Percentiles rank a stretch among this genome's conserved stretches.
phyloP scores from a whole-genome alignment of 2,888 invertebrate species.

The Muscina levida region DNA sequence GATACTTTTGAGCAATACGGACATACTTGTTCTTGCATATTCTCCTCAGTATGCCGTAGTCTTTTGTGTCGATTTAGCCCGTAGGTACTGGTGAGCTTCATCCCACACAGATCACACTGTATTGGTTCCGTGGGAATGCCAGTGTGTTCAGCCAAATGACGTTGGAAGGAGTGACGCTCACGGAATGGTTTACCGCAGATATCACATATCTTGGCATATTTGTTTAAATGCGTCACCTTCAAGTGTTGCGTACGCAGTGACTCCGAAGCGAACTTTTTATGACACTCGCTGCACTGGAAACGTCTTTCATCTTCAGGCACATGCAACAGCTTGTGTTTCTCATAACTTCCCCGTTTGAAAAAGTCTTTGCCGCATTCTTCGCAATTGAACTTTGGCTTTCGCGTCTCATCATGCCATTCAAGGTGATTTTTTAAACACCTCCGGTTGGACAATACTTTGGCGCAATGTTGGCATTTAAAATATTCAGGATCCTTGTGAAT shows the following conservation, averaged over 20 bases:
- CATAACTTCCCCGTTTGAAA: conserved; percentile 70
- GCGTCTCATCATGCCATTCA: conserved; percentile 71
- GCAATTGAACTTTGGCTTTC: conserved; percentile 73
- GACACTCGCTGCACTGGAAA: conserved; percentile 73
- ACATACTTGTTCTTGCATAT: conserved; percentile 73
- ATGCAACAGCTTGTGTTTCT: conserved; percentile 75
- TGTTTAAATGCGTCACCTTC: conserved; percentile 73
- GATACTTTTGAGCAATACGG: conserved; percentile 74
- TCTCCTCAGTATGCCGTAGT: conserved; percentile 73
- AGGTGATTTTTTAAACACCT: conserved; percentile 73
- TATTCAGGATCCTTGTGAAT: conserved; percentile 76
- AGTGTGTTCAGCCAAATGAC: conserved; percentile 75
- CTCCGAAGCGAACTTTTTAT: conserved; percentile 56
- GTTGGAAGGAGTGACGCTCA: conserved; percentile 72
- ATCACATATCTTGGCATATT: conserved; percentile 77
- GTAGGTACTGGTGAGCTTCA: conserved; percentile 73
- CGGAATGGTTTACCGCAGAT: conserved; percentile 77
- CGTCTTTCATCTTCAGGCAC: conserved; percentile 74
- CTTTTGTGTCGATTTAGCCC: conserved; percentile 77
- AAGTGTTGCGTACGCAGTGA: conserved; percentile 36
- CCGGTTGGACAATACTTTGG: conserved; percentile 72
- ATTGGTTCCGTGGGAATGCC: conserved; percentile 70
- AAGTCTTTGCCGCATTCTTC: conserved; percentile 76
- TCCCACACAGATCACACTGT: conserved; percentile 75
- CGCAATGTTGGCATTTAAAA: conserved; percentile 75